Base-by-base conservation (phyloP, 2,113 vertebrate species). In the Hyperopisus bebe region DNA sequence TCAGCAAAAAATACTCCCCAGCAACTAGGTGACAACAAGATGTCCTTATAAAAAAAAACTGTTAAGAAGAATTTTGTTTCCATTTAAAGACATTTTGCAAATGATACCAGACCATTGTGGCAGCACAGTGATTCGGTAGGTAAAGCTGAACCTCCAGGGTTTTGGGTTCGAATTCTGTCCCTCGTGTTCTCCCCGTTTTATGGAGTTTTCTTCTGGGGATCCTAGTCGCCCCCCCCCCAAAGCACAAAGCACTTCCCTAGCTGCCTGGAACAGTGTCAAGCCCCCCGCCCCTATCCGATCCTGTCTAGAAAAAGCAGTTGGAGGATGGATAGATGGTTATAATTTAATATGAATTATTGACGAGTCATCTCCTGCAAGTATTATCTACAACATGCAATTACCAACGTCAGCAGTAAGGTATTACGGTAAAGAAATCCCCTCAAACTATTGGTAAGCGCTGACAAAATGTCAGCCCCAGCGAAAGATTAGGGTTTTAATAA, bases 281-380 rank as follows among this genome's bases (percentile, higher is more conserved):
- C 27, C 62, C 4, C 3, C 5, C n/a, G 21, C 1, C n/a, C 13
- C 3, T 3, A 39, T 31, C 1, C 3, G 70, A 2, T 3, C 15
- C 70, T 15, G 70, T 77, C 27, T 39, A 77, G 58, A 70, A 70
- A 31, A 11, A 70, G 10, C 62, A 31, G 62, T 70, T 19, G 74
- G 74, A 21, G 31, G 35, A 80, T 42, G 74, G 74, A 42, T 42
- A 35, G 74, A 80, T 70, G 62, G 10, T 31, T 39, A 80, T 80
- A 80, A 80, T 42, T 80, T 80, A 80, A 80, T 80, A 80, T 80
- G 35, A 80, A 80, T 80, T 80, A 80, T 80, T 80, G 74, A 80
- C 35, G 35, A 42, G 74, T 80, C 74, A 80, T 80, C 74, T 80
- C 13, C 35, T 39, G 74, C 19, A 80, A 35, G 35, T 80, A 80